These are phyloP conservation scores for Ormyrus nitidulus DNA, from an alignment of 2,888 invertebrate species.

Conservation along the genomic window DNA sequence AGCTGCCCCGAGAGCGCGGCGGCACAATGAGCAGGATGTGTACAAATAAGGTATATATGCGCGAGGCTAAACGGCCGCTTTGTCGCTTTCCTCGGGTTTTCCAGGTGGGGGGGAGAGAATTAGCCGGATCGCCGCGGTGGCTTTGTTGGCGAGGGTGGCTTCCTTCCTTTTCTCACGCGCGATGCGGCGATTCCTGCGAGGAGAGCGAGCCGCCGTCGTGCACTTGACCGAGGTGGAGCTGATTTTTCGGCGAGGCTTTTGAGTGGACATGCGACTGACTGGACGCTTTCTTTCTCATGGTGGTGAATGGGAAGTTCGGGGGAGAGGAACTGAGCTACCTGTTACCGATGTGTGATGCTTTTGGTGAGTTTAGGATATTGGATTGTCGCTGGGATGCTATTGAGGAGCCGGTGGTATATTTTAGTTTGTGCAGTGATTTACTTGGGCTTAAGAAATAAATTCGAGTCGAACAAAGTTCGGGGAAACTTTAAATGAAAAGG, in stretches of 20 bases:
- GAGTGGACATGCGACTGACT: too few species aligned
- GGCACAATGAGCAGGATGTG: conserved; percentile 75
- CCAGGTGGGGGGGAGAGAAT: conserved; percentile 18
- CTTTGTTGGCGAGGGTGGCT: neutral
- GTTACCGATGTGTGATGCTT: too few species aligned
- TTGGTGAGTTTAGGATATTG: too few species aligned
- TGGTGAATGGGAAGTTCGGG: neutral
- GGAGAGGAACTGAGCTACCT: too few species aligned
- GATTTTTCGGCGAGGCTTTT: neutral
- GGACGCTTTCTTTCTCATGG: too few species aligned
- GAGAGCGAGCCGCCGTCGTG: neutral
- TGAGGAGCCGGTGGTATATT: too few species aligned
- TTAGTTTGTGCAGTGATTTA: too few species aligned
- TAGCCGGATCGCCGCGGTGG: conserved; percentile 27
- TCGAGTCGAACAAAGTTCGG: too few species aligned
- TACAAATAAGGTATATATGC: conserved; percentile 75
- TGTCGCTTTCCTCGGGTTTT: neutral
- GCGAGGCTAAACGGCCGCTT: conserved; percentile 67
- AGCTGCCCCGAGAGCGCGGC: conserved; percentile 52
- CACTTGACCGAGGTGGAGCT: conserved; percentile 23
- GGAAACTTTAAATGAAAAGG: too few species aligned
- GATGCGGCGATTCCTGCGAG: neutral
- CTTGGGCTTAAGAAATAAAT: too few species aligned
- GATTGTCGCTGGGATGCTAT: too few species aligned
- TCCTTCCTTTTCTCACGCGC: neutral